Evolutionary conservation across 2,113 vertebrate genomes (phyloP), one percentile per base, ranked within the genome.

Genomic region (Hypanus sabinus): DNA sequence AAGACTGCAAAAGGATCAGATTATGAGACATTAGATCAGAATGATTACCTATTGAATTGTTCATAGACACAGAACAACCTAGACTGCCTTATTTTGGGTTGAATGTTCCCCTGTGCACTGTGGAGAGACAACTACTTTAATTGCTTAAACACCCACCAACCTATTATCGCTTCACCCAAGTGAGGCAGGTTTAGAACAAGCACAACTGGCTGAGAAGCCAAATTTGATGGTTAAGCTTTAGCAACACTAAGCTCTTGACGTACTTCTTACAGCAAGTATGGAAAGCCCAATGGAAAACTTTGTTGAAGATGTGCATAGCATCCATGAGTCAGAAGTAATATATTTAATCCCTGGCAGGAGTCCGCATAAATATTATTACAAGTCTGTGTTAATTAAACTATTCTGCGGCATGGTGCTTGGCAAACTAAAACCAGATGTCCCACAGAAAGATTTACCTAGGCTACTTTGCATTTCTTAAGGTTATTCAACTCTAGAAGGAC

Each of bases 301-400:
- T 71, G 65, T 68, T 46, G 7, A 93, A 93, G 91, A 93, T 55
- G 91, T 27, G 24, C 36, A 27, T 12, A 30, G 11, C 27, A 75
- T 93, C 46, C 36, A 75, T 46, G 38, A 70, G 8, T 36, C n/a
- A 38, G 91, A 38, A 27, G 36, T 55, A 75, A 93, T 73, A 73
- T 75, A 55, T 75, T 93, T 75, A 22, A 36, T 55, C 22, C 5
- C 4, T 55, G 22, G 91, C 91, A 93, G 70, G 22, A 46, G 36
- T 36, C 38, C 24, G 24, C 71, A 93, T 73, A 93, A 93, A 75
- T 93, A 93, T 93, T 93, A 93, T 93, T 30, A 46, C 38, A 93
- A 73, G 38, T 46, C 91, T 73, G 91, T 38, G 36, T 20, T 93
- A 75, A 93, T 75, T 93, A 75, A 93, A 73, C 36, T 93, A 71